These are phyloP conservation scores for Adela reaumurella DNA, from an alignment of 2,888 invertebrate species.

Conservation along the genomic window DNA sequence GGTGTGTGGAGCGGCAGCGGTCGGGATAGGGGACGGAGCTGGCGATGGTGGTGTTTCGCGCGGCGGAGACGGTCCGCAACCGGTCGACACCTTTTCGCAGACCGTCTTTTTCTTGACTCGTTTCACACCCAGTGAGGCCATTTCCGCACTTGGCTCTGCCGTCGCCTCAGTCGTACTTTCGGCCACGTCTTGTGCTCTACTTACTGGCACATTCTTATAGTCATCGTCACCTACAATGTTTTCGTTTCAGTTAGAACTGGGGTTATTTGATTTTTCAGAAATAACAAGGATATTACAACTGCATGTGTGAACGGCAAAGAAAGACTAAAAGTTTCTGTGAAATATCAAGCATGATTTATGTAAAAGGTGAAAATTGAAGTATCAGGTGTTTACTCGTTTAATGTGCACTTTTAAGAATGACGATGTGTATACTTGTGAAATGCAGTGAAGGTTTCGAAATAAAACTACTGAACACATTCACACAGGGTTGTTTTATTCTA, in stretches of 20 bases:
- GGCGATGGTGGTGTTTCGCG: constrained; percentile 15
- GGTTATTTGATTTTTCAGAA: no score
- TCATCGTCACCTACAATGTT: constrained; percentile 1
- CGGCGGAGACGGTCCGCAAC: constrained; percentile 57
- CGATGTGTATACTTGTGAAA: no score
- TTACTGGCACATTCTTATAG: background rate
- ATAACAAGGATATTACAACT: no score
- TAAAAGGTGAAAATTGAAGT: no score
- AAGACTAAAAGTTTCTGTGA: no score
- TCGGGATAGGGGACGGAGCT: no score
- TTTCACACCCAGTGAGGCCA: background rate
- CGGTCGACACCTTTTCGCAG: constrained; percentile 44
- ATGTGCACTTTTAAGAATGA: no score
- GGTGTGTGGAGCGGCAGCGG: constrained; percentile 16
- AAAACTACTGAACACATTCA: background rate
- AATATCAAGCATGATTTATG: no score
- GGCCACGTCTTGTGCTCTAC: background rate
- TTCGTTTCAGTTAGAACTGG: constrained; percentile 7
- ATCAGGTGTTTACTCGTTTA: no score
- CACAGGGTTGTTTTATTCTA: background rate
- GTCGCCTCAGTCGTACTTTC: background rate
- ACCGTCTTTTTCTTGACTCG: constrained; percentile 5
- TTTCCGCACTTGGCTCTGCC: background rate
- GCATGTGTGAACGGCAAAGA: no score
- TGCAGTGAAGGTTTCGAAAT: constrained; percentile 1